A percentile compares a stretch with the other conserved stretches of the same genome.
These are phyloP conservation scores for Chloropsis hardwickii DNA, from an alignment of 2,113 vertebrate species.

Conservation along the genomic window DNA sequence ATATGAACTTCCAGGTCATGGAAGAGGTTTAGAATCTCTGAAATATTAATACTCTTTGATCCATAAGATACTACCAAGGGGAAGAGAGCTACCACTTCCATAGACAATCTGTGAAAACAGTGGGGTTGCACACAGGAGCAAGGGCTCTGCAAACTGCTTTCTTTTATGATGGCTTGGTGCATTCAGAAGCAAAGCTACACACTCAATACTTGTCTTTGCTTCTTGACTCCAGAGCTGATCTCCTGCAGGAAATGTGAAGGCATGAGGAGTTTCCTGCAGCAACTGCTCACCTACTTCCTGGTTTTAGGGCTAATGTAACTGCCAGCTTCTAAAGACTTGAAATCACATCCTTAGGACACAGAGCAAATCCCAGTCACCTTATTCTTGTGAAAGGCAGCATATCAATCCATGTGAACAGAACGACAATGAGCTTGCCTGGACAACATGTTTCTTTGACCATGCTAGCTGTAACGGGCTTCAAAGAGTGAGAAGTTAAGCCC, in stretches of 20 bases:
- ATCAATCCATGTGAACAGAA: background rate
- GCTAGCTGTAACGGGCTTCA: background rate
- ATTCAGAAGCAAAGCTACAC: fast-evolving
- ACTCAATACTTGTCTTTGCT: background rate
- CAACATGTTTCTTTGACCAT: background rate
- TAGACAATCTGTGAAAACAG: background rate
- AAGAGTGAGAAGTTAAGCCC: background rate
- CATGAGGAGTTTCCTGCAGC: background rate
- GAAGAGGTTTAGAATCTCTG: background rate
- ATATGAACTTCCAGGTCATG: background rate
- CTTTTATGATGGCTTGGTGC: background rate
- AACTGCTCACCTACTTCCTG: background rate
- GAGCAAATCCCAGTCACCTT: background rate
- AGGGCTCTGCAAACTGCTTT: background rate
- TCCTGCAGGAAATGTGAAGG: background rate
- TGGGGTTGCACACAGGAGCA: background rate
- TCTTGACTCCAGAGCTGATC: background rate
- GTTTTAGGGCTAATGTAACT: background rate
- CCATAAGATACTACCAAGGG: background rate
- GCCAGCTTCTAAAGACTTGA: background rate
- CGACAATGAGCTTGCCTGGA: background rate
- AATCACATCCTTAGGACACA: background rate
- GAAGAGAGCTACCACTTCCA: background rate
- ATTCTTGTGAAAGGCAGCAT: background rate
- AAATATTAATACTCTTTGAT: background rate